A percentile compares a stretch with the other conserved stretches of the same genome.
Evolutionary conservation across 2,113 vertebrate genomes (phyloP).

Genomic region (Saimiri boliviensis): DNA sequence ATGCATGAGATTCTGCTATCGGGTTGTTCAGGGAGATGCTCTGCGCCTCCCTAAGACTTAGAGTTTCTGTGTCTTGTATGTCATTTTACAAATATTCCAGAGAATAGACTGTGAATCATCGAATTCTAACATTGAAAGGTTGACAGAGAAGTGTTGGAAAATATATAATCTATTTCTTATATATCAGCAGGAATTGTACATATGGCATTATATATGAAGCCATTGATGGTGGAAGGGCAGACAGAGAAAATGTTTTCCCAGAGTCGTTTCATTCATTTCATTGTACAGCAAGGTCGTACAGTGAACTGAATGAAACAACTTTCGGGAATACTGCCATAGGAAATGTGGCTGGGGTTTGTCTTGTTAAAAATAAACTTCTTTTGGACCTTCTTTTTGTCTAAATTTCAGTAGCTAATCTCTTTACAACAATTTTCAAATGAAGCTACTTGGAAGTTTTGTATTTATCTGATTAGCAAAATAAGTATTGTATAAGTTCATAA

Average conservation of each 20-base stretch:
- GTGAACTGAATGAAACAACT: too few relatives aligned
- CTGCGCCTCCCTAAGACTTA: neutral
- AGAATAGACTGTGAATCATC: neutral
- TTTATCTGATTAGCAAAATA: neutral
- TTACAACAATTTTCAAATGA: neutral
- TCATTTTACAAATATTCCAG: neutral
- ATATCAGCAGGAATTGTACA: neutral
- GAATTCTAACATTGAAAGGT: neutral
- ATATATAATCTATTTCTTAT: neutral
- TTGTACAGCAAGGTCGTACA: neutral
- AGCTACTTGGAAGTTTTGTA: neutral
- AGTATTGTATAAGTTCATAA: neutral
- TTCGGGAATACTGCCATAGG: neutral
- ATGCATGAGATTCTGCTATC: neutral
- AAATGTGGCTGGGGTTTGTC: neutral
- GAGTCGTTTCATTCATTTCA: neutral
- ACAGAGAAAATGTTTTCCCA: neutral
- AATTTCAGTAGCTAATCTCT: neutral
- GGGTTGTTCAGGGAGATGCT: neutral
- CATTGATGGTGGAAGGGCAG: neutral
- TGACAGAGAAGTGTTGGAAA: neutral
- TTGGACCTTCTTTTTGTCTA: neutral
- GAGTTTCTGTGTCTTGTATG: neutral
- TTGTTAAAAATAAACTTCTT: slow-evolving; percentile 17
- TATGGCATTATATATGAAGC: neutral